phyloP scores from a whole-genome alignment of 2,113 vertebrate species.

The Bambusicola thoracicus region DNA sequence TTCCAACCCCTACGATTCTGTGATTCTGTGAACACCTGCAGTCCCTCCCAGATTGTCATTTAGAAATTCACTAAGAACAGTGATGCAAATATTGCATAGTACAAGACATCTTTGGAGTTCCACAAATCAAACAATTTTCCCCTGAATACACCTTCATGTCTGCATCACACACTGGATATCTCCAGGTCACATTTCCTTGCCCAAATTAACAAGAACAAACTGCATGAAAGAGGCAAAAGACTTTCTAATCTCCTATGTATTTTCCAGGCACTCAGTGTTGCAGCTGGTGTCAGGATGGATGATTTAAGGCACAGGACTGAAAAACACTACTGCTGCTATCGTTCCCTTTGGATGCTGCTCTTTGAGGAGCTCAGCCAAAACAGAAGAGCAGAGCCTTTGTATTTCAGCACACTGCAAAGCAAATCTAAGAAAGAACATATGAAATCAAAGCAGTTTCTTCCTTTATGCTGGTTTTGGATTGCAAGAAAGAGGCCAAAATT shows the following conservation, averaged over 20 bases:
- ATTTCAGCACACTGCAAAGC: background rate
- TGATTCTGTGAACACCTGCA: background rate
- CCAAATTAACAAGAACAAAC: background rate
- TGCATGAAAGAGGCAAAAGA: background rate
- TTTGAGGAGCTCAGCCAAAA: background rate
- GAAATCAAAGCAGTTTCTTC: background rate
- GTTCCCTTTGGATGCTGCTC: background rate
- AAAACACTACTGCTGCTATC: background rate
- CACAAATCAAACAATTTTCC: background rate
- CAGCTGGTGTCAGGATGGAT: background rate
- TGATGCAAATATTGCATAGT: background rate
- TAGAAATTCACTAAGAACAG: background rate
- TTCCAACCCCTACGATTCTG: too few species aligned
- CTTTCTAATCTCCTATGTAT: background rate
- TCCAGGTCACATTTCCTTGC: background rate
- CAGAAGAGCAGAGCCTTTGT: slow-evolving; percentile 16
- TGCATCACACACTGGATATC: background rate
- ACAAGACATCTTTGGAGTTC: background rate
- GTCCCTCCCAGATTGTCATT: background rate
- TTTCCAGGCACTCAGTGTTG: rapidly evolving
- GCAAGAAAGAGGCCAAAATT: background rate
- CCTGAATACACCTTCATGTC: background rate
- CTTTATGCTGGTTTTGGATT: background rate
- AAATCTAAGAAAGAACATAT: background rate
- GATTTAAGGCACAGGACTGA: background rate